phyloP scores from a whole-genome alignment of 1,140 invertebrate species.

The Trialeurodes vaporariorum region DNA sequence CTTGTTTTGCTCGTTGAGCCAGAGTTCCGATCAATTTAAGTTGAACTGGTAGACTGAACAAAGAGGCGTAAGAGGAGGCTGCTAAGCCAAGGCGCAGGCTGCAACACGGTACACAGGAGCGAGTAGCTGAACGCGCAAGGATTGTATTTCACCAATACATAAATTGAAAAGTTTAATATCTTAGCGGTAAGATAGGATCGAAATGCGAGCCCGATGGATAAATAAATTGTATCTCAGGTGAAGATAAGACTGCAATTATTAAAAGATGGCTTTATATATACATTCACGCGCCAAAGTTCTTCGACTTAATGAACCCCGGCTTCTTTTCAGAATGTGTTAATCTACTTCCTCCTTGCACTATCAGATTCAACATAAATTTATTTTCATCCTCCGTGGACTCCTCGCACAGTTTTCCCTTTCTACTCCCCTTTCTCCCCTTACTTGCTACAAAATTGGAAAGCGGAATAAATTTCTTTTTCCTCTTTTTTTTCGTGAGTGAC shows the following conservation, averaged over 20 bases:
- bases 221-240: background rate
- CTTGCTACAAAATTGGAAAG: too few species aligned
- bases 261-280: conserved; percentile 1
- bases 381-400: background rate
- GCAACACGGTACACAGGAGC: background rate
- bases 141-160: background rate
- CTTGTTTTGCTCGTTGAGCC: too few species aligned
- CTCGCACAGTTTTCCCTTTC: background rate
- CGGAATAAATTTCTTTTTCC: too few species aligned
- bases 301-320: background rate
- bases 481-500: too few species aligned
- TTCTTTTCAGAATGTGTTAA: conserved; percentile 1
- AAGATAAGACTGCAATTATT: background rate
- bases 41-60: too few species aligned
- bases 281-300: background rate
- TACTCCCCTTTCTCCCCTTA: background rate
- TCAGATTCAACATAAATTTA: background rate
- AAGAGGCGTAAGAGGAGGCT: too few species aligned
- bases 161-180: conserved; percentile 1
- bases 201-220: background rate
- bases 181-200: background rate
- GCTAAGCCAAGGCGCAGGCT: background rate
- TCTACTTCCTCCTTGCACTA: background rate
- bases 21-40: background rate
- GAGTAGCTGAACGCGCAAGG: background rate